These are phyloP conservation scores for Pimephales promelas DNA, from an alignment of 2,113 vertebrate genomes.

Conservation along the genomic window DNA sequence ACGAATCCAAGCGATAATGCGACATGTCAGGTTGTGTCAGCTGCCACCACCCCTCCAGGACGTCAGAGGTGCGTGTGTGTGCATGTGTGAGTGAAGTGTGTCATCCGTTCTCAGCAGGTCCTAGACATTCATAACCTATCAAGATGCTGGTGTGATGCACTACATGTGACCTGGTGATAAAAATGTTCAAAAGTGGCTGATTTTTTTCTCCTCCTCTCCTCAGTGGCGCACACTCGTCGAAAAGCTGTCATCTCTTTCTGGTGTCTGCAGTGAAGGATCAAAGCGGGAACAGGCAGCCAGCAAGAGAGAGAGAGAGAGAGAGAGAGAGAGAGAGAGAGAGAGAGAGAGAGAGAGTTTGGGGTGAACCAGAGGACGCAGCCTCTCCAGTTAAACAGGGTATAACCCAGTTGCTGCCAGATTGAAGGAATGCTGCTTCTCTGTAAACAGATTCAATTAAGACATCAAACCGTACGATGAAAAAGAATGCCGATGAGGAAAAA, in stretches of 20 bases:
- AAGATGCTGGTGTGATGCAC: constrained; percentile 45
- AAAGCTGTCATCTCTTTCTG: constrained; percentile 58
- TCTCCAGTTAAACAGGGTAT: constrained; percentile 46
- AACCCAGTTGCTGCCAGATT: constrained; percentile 44
- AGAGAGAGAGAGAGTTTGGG: constrained; percentile 40
- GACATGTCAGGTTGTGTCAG: constrained; percentile 9
- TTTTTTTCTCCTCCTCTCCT: constrained; percentile 48
- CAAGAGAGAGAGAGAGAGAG: too few species aligned
- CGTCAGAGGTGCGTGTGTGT: neutral
- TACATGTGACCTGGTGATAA: constrained; percentile 52
- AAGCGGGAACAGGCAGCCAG: constrained; percentile 49
- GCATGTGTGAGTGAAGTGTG: constrained; percentile 28
- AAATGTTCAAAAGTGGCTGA: constrained; percentile 49
- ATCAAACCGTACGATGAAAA: constrained; percentile 45
- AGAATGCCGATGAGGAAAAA: constrained; percentile 28
- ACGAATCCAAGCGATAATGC: neutral
- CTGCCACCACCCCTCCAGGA: neutral
- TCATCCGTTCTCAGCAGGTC: constrained; percentile 16
- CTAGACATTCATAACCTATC: constrained; percentile 44
- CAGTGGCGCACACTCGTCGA: constrained; percentile 41
- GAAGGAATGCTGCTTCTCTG: constrained; percentile 25
- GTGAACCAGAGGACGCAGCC: constrained; percentile 59
- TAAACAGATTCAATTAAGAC: constrained; percentile 61
- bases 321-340: neutral
- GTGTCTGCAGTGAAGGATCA: constrained; percentile 58